Base-by-base conservation (phyloP, 2,797 vertebrate genomes). In the Poeciliopsis paucimaculata region DNA sequence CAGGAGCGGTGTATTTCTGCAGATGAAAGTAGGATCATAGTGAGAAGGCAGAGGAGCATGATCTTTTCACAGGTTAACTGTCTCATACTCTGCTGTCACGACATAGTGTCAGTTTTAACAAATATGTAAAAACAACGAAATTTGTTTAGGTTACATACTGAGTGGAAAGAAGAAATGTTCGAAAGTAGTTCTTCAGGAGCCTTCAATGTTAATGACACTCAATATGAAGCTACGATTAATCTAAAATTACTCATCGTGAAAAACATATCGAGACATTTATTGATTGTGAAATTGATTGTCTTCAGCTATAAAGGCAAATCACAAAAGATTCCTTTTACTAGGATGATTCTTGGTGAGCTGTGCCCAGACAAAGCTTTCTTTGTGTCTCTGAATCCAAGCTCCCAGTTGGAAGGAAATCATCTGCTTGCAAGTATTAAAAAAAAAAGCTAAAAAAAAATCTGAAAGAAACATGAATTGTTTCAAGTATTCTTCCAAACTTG, bases 301-400 rank as follows among this genome's bases (percentile, higher is more conserved):
- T 0, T 43, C 9, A 79, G 23, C 41, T 12, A 2, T 70, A 53
- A 70, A 70, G 34, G 26, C 23, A 39, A 70, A 68, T 45, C 31
- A 0, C 15, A 55, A 73, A 77, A 78, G 16, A 46, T 1, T 57
- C 80, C 78, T 64, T 86, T 79, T 31, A 13, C n/a, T 28, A 28
- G 31, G 55, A 60, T 5, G n/a, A 62, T 83, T 73, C 47, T 49
- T 77, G 60, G 84, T 43, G 41, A 31, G 77, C 53, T 60, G 2
- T 75, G 26, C 20, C 36, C 70, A 70, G 77, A 72, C 75, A 75
- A 83, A 82, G 51, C 78, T 70, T 73, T 51, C 60, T 23, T 2
- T 79, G 16, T 88, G 31, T 86, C 78, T 49, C 10, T 34, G 31
- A 77, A 87, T 87, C 80, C 82, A 77, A 80, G 75, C 57, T 82